Base-by-base conservation (phyloP, 2,113 vertebrate genomes). In the Anser cygnoides region DNA sequence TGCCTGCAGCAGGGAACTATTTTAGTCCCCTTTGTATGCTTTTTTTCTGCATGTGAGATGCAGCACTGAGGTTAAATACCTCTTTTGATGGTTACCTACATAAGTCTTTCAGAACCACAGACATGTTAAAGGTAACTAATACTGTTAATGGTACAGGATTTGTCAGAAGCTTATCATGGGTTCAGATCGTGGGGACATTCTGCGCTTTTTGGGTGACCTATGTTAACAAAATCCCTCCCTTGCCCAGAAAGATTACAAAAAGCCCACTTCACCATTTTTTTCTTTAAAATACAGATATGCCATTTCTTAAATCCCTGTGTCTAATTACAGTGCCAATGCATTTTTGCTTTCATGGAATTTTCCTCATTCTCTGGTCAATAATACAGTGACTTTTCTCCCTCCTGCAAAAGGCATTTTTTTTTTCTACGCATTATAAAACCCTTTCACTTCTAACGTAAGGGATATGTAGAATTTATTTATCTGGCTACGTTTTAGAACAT, bases 81-180 rank as follows among this genome's bases (percentile, higher is more conserved):
- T 50, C 49, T 50, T 50, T 52, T 52, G 50, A 23, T 13, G 68
- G 15, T 37, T 55, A 1, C 11, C 14, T 72, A 44, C 16, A 0
- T 25, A 28, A 43, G 44, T 44, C 41, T 44, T 14, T 74, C 59
- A 71, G 50, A 80, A 43, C 12, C 46, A 28, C 43, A 12, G 2
- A 23, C 3, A 1, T 0, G 0, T 65, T 61, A 6, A 46, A 52
- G 2, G 17, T 50, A n/a, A 62, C 19, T 23, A 37, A 33, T 7
- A 71, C 25, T 21, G 50, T 31, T 59, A 87, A 29, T 46, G 22
- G 2, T n/a, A n/a, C 41, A 49, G 61, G 29, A 49, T 92, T 87
- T 78, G 6, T 35, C 31, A 57, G 73, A 58, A 94, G 43, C 14
- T 29, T 50, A 8, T 28, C 2, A 8, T 20, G 11, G 49, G 52